Percentiles rank a stretch among this genome's conserved stretches.
Evolutionary conservation across 2,888 invertebrate species (phyloP).

Genomic region (Zootermopsis nevadensis): DNA sequence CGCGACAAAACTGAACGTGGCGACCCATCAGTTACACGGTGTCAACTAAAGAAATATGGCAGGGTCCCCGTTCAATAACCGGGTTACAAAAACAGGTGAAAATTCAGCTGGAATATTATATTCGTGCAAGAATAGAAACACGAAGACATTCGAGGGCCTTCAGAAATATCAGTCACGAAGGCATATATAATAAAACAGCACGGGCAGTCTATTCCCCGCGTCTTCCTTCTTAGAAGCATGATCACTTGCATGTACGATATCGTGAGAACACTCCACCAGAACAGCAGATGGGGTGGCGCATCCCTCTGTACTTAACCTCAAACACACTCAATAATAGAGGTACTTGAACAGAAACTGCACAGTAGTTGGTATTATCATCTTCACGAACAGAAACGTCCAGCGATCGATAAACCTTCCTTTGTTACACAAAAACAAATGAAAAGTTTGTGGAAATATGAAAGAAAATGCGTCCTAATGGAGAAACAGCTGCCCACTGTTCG

Average conservation of each 20-base stretch:
- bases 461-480: too few species aligned
- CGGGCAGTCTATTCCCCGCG: not conserved
- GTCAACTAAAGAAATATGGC: too few species aligned
- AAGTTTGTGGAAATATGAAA: too few species aligned
- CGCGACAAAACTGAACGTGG: too few species aligned
- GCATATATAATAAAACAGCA: slow-evolving; percentile 27
- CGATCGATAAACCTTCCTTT: too few species aligned
- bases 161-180: slow-evolving; percentile 23
- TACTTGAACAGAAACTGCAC: not conserved
- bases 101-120: not conserved
- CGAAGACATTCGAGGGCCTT: not conserved
- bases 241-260: not conserved
- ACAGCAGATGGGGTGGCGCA: not conserved
- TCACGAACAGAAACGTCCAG: too few species aligned
- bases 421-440: too few species aligned
- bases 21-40: too few species aligned
- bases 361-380: too few species aligned
- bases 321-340: not conserved
- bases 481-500: too few species aligned
- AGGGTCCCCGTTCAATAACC: too few species aligned
- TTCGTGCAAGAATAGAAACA: slow-evolving; percentile 10
- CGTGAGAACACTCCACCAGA: not conserved
- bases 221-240: slow-evolving; percentile 24
- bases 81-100: not conserved
- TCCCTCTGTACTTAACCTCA: not conserved